Evolutionary conservation across 2,113 vertebrate genomes (phyloP).

Genomic region (Capricornis sumatraensis): DNA sequence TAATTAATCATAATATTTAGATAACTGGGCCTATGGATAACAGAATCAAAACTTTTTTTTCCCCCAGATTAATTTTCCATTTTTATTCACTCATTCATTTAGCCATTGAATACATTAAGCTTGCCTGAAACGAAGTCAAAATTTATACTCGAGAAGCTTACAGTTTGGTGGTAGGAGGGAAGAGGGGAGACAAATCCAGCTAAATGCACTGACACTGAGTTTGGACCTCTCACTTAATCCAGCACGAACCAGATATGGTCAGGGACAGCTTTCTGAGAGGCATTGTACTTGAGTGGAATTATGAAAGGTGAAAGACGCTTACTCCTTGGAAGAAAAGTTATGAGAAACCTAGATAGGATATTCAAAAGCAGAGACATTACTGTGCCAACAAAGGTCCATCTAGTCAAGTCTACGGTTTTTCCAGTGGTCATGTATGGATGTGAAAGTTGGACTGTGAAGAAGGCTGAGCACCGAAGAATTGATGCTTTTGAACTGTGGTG

Average conservation of each 20-base stretch:
- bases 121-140: neutral
- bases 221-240: neutral
- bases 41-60: neutral
- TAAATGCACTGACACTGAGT: rapidly evolving
- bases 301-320: neutral
- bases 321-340: no score
- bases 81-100: neutral
- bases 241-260: neutral
- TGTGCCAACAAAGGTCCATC: no score
- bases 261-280: neutral
- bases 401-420: no score
- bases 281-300: neutral
- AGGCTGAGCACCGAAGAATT: no score
- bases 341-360: no score
- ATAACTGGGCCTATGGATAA: slow-evolving; percentile 9
- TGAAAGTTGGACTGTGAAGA: no score
- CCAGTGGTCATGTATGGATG: no score
- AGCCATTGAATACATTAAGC: neutral
- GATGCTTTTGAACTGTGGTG: no score
- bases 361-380: no score
- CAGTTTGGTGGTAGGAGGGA: neutral
- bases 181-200: neutral
- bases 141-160: neutral
- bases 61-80: neutral
- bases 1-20: neutral